phyloP scores from a whole-genome alignment of 2,888 invertebrate species.

The Subacronicta megacephala region DNA sequence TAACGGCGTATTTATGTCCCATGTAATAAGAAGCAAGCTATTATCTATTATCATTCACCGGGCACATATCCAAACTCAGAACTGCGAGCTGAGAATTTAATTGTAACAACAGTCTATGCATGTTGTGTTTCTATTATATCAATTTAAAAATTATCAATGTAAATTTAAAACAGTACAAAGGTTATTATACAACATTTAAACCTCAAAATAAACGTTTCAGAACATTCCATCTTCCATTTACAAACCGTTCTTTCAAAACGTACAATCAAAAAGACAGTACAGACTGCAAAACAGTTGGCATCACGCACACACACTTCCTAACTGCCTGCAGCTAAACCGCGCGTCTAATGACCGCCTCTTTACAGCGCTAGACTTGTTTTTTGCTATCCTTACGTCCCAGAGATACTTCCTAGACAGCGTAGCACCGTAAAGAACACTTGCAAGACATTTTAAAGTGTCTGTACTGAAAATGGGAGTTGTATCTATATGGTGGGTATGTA shows the following conservation, averaged over 20 bases:
- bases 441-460: conserved; percentile 48
- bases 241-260: conserved; percentile 1
- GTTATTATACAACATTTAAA: too few relatives aligned
- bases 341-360: conserved; percentile 55
- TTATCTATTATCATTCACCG: too few relatives aligned
- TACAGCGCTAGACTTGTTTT: conserved; percentile 41
- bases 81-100: too few relatives aligned
- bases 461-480: conserved; percentile 29
- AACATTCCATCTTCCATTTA: conserved; percentile 4
- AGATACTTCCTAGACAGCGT: conserved; percentile 31
- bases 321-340: conserved; percentile 42
- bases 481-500: conserved; percentile 8
- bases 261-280: conserved; percentile 25
- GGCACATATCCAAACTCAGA: too few relatives aligned
- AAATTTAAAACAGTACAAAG: too few relatives aligned
- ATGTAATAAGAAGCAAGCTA: too few relatives aligned
- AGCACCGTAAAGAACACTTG: conserved; percentile 45
- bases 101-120: too few relatives aligned
- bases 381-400: conserved; percentile 28
- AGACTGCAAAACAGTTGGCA: conserved; percentile 31
- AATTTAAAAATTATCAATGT: too few relatives aligned
- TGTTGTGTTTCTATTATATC: too few relatives aligned
- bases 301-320: conserved; percentile 39
- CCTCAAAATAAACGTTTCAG: neutral
- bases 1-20: too few relatives aligned